A percentile compares a stretch with the other conserved stretches of the same genome.
Conservation (phyloP, 1,140 invertebrate species). For the Eupeodes corollae region DNA sequence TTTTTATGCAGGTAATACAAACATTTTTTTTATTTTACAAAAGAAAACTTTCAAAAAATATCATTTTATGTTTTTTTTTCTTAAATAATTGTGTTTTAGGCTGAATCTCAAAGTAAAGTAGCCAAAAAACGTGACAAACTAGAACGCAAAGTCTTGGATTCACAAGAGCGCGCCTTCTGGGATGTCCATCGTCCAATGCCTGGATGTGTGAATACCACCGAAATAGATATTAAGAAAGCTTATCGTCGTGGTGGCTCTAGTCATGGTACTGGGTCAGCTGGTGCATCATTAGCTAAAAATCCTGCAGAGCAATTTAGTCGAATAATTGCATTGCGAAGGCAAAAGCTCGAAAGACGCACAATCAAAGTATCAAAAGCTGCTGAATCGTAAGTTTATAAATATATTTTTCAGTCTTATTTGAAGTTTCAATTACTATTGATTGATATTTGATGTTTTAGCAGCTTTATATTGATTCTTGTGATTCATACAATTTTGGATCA, state of each 20-base stretch:
- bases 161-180: slow-evolving; percentile 98
- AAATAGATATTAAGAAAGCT: slow-evolving; percentile 94
- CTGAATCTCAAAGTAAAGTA: slow-evolving; percentile 67
- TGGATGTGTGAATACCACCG: slow-evolving; percentile 97
- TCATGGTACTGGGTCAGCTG: slow-evolving; percentile 32
- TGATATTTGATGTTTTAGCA: background rate
- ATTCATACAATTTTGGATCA: too few relatives aligned
- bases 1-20: slow-evolving; percentile 89
- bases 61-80: background rate
- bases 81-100: slow-evolving; percentile 15
- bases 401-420: too few relatives aligned
- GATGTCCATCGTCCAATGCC: slow-evolving; percentile 98
- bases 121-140: slow-evolving; percentile 98
- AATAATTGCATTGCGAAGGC: slow-evolving; percentile 32
- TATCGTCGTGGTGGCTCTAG: slow-evolving; percentile 50
- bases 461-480: too few relatives aligned
- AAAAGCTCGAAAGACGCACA: slow-evolving; percentile 49
- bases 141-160: slow-evolving; percentile 95
- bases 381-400: slow-evolving; percentile 92
- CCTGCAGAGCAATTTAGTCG: slow-evolving; percentile 33
- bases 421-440: background rate
- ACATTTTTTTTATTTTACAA: background rate
- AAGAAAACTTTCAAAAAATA: background rate
- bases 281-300: slow-evolving; percentile 34
- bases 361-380: slow-evolving; percentile 95